These are phyloP conservation scores for Telenomus remus DNA, from an alignment of 1,140 invertebrate species.

Conservation along the genomic window DNA sequence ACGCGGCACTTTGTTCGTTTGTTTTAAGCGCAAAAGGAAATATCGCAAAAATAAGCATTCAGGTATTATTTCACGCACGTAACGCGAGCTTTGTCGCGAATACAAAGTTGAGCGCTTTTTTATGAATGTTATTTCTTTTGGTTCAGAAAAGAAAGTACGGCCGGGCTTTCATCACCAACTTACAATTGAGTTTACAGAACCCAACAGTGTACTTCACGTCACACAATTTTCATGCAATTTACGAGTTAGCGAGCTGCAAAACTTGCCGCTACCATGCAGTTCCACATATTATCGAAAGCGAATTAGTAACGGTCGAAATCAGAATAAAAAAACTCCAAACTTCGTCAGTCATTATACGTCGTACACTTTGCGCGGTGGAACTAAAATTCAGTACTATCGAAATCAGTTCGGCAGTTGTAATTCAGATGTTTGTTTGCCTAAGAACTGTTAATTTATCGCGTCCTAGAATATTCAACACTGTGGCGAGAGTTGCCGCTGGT, in stretches of 20 bases:
- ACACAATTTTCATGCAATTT: slow-evolving; percentile 57
- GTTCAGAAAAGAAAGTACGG: slow-evolving; percentile 49
- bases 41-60: slow-evolving; percentile 17
- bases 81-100: slow-evolving; percentile 26
- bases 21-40: slow-evolving; percentile 13
- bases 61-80: slow-evolving; percentile 51
- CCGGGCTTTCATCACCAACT: slow-evolving; percentile 57
- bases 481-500: too few species aligned
- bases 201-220: slow-evolving; percentile 37
- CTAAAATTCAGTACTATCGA: too few species aligned
- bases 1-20: slow-evolving; percentile 1
- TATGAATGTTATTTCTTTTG: slow-evolving; percentile 45
- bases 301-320: slow-evolving; percentile 39
- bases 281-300: slow-evolving; percentile 44
- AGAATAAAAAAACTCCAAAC: background rate
- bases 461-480: too few species aligned
- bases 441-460: too few species aligned
- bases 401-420: too few species aligned
- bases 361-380: background rate
- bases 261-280: slow-evolving; percentile 21
- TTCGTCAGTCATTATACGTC: too few species aligned
- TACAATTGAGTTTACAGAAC: slow-evolving; percentile 55
- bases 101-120: slow-evolving; percentile 53
- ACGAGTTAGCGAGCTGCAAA: slow-evolving; percentile 49
- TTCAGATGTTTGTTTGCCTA: too few species aligned